Conservation (phyloP, 1,140 invertebrate species). For the Drosophila cardini region DNA sequence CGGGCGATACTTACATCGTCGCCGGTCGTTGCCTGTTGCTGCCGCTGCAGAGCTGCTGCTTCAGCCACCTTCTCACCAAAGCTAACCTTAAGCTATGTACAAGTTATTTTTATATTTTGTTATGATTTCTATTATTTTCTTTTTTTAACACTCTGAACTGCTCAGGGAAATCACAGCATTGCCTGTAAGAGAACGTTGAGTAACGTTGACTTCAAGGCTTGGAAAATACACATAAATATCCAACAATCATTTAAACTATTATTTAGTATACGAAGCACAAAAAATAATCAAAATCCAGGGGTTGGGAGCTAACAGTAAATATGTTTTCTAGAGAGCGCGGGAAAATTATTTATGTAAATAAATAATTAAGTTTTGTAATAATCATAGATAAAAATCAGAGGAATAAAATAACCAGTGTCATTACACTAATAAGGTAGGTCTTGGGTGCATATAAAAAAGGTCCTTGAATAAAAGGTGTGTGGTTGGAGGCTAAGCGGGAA, state of each 20-base stretch:
- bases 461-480: slow-evolving; percentile 25
- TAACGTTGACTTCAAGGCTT: slow-evolving; percentile 84
- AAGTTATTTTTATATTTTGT: slow-evolving; percentile 46
- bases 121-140: slow-evolving; percentile 27
- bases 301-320: neutral
- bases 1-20: slow-evolving; percentile 78
- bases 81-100: slow-evolving; percentile 77
- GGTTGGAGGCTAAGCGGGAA: slow-evolving; percentile 4
- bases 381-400: too few species aligned
- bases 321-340: neutral
- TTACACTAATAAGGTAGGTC: neutral
- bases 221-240: slow-evolving; percentile 15
- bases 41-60: slow-evolving; percentile 65
- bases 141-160: slow-evolving; percentile 32
- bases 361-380: too few species aligned
- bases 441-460: neutral
- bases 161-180: slow-evolving; percentile 40
- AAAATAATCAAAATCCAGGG: slow-evolving; percentile 1
- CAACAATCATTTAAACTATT: slow-evolving; percentile 5
- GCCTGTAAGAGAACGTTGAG: slow-evolving; percentile 56
- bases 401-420: neutral
- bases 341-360: too few species aligned
- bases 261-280: slow-evolving; percentile 5
- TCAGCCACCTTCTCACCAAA: slow-evolving; percentile 77
- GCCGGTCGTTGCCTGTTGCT: slow-evolving; percentile 74